Percentiles rank a stretch among this genome's conserved stretches.
Conservation (phyloP, 2,797 vertebrate genomes). For the Mus minutoides region DNA sequence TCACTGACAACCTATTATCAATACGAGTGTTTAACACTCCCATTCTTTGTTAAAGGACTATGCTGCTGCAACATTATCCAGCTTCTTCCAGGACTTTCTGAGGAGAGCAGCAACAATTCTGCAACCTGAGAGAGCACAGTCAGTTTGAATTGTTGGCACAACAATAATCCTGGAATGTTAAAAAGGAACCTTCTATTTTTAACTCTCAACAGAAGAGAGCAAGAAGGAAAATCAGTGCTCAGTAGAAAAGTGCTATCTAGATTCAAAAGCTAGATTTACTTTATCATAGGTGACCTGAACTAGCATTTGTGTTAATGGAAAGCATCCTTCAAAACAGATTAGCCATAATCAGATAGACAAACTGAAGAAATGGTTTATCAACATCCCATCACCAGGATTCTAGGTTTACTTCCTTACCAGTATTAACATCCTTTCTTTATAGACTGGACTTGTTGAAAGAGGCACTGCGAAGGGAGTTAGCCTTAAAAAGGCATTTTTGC, state of each 20-base stretch:
- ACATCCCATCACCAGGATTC: neutral
- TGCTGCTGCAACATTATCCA: constrained; percentile 80
- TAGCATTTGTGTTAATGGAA: constrained; percentile 62
- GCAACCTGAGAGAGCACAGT: constrained; percentile 84
- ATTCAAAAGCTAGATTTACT: constrained; percentile 66
- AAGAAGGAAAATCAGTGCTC: constrained; percentile 89
- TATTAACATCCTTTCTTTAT: neutral
- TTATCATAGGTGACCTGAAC: constrained; percentile 70
- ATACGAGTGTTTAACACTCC: constrained; percentile 63
- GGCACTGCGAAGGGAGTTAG: neutral
- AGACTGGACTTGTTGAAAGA: constrained; percentile 19
- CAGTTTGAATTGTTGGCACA: constrained; percentile 87
- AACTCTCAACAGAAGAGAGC: constrained; percentile 86
- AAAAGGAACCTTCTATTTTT: constrained; percentile 90
- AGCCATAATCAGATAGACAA: constrained; percentile 69
- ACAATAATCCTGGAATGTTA: constrained; percentile 78
- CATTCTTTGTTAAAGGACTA: constrained; percentile 69
- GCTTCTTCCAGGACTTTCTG: constrained; percentile 86
- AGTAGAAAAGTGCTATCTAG: constrained; percentile 83
- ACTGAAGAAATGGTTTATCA: constrained; percentile 38
- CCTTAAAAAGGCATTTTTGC: constrained; percentile 24
- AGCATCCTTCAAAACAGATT: constrained; percentile 61
- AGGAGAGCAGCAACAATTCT: constrained; percentile 87
- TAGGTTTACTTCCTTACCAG: constrained; percentile 46
- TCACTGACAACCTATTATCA: constrained; percentile 30